Conservation (phyloP, 53 echinoderm and acorn worm genomes). For the Temnopleurus reevesii region DNA sequence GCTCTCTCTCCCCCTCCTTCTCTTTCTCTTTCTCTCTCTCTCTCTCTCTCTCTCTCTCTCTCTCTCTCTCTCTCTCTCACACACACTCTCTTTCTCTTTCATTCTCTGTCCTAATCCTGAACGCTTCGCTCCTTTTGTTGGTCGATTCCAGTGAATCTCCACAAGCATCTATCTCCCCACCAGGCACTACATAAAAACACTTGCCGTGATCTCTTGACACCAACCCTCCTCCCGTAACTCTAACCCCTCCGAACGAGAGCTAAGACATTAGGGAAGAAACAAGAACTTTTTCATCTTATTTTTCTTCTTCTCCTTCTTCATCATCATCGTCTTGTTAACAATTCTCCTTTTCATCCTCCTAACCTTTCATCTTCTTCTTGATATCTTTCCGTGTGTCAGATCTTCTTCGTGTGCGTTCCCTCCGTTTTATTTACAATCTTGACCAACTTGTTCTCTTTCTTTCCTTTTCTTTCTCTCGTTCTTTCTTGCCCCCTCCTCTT, state of each 20-base stretch:
- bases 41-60: neutral
- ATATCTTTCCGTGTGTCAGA: neutral
- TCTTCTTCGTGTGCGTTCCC: neutral
- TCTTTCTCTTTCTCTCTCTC: neutral
- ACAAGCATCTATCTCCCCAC: neutral
- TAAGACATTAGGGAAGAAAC: conserved; percentile 9
- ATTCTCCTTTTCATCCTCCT: neutral
- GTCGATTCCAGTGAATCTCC: too few relatives aligned
- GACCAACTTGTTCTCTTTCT: neutral
- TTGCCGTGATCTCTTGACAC: conserved; percentile 5
- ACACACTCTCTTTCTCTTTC: neutral
- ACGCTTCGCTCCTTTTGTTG: neutral
- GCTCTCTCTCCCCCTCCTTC: neutral
- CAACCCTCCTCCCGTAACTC: neutral
- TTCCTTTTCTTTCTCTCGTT: neutral
- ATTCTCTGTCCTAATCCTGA: neutral
- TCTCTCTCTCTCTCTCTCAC: neutral
- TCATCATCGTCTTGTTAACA: neutral
- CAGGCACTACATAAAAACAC: neutral
- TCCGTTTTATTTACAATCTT: neutral
- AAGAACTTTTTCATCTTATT: neutral
- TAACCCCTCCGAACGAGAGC: neutral
- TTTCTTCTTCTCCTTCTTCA: too few relatives aligned
- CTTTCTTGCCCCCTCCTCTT: neutral
- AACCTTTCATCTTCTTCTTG: neutral